phyloP scores from a whole-genome alignment of 2,888 invertebrate genomes.

The Drosophila lacicola region DNA sequence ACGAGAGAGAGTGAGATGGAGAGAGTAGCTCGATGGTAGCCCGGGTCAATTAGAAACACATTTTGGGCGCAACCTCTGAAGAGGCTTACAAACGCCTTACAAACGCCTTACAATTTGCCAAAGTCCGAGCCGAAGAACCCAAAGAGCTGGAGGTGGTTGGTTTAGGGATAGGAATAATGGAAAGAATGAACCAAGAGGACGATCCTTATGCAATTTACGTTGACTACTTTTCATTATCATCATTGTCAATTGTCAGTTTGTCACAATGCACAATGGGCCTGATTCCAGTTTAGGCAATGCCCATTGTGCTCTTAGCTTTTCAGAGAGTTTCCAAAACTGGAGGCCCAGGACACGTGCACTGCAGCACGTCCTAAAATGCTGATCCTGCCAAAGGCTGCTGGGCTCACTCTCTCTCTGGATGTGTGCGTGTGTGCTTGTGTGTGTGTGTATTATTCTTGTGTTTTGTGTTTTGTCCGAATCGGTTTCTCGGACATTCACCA shows the following conservation, averaged over 20 bases:
- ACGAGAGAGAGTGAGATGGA: background rate
- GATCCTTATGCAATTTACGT: constrained; percentile 75
- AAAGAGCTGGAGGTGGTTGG: constrained; percentile 3
- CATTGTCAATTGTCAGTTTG: constrained; percentile 48
- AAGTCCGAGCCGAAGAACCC: background rate
- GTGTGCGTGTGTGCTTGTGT: background rate
- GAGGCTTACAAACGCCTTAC: constrained; percentile 76
- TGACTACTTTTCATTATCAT: constrained; percentile 71
- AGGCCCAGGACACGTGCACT: constrained; percentile 62
- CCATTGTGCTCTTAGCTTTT: constrained; percentile 24
- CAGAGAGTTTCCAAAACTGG: constrained; percentile 19
- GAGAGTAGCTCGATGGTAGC: constrained; percentile 7
- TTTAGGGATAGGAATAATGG: constrained; percentile 13
- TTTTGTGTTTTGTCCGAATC: constrained; percentile 48
- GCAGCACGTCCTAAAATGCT: constrained; percentile 23
- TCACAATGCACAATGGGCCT: constrained; percentile 38
- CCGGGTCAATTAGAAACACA: constrained; percentile 66
- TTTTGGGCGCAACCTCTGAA: constrained; percentile 78
- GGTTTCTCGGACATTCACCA: constrained; percentile 75
- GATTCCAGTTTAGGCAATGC: constrained; percentile 43
- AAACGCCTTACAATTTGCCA: constrained; percentile 39
- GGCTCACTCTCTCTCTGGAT: background rate
- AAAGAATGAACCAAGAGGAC: constrained; percentile 34
- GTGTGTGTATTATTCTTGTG: constrained; percentile 7
- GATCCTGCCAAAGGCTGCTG: constrained; percentile 47